Percentiles rank a stretch among this genome's conserved stretches.
phyloP scores from a whole-genome alignment of 2,888 invertebrate genomes.

The Esperia sulphurella region DNA sequence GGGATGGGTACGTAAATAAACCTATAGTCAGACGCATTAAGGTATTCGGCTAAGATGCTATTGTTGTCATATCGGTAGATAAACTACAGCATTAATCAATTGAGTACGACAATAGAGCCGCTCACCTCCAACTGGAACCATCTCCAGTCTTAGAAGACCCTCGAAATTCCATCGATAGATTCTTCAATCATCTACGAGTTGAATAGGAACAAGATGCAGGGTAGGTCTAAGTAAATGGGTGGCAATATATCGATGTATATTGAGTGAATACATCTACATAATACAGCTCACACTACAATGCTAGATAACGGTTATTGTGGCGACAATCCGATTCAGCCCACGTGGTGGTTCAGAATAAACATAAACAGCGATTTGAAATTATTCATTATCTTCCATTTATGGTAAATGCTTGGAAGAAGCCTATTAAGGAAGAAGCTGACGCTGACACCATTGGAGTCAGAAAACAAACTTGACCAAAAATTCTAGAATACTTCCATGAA shows the following conservation, averaged over 20 bases:
- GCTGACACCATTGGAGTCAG: no score
- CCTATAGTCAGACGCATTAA: conserved; percentile 64
- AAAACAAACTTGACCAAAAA: no score
- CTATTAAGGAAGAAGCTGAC: no score
- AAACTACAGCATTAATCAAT: conserved; percentile 75
- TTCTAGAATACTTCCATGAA: no score
- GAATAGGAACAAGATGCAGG: conserved; percentile 8
- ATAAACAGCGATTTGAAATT: conserved; percentile 18
- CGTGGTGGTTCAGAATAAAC: conserved; percentile 32
- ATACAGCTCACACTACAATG: conserved; percentile 43
- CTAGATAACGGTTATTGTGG: conserved; percentile 57
- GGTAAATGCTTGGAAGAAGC: no score
- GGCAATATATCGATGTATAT: conserved; percentile 33
- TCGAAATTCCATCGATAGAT: conserved; percentile 14
- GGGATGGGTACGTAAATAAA: conserved; percentile 56
- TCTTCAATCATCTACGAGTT: not conserved
- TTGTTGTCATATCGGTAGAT: conserved; percentile 77
- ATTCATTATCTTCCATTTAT: not conserved
- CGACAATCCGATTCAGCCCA: conserved; percentile 47
- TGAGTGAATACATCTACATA: conserved; percentile 52
- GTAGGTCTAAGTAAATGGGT: conserved; percentile 32
- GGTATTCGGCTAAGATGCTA: conserved; percentile 67
- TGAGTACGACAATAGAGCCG: conserved; percentile 62
- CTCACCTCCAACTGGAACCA: conserved; percentile 56
- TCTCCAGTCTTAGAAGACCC: conserved; percentile 41